Evolutionary conservation across 2,888 invertebrate species (phyloP).

Genomic region (Drosophila imparisetae): DNA sequence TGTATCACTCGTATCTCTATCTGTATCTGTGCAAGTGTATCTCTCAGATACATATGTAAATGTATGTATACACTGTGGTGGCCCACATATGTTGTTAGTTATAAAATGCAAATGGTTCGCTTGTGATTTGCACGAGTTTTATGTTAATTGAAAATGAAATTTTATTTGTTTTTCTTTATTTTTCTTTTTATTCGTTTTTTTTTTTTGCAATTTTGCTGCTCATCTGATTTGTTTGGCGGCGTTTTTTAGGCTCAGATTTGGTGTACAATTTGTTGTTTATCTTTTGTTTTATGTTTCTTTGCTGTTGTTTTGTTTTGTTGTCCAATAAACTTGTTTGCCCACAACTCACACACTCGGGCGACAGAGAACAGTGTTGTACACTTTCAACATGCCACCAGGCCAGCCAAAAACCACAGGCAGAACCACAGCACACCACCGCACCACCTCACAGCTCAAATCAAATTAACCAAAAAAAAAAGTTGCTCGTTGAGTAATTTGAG

Average conservation of each 20-base stretch:
- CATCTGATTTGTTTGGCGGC: slow-evolving; percentile 10
- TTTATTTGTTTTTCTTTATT: slow-evolving; percentile 29
- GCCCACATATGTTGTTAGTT: slow-evolving; percentile 34
- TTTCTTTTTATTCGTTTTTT: slow-evolving; percentile 1
- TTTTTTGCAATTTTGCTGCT: slow-evolving; percentile 48
- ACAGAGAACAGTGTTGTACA: slow-evolving; percentile 43
- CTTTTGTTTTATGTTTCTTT: slow-evolving; percentile 1
- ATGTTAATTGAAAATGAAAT: slow-evolving; percentile 63
- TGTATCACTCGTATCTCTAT: neutral
- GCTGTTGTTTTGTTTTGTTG: slow-evolving; percentile 7
- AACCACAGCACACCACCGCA: neutral
- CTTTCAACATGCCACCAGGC: slow-evolving; percentile 29
- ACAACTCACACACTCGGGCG: slow-evolving; percentile 18
- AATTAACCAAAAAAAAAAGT: slow-evolving; percentile 41
- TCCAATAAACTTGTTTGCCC: slow-evolving; percentile 50
- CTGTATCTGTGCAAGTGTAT: slow-evolving; percentile 16
- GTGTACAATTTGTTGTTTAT: slow-evolving; percentile 1
- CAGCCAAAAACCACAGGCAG: slow-evolving; percentile 8
- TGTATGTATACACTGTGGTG: neutral
- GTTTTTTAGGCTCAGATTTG: slow-evolving; percentile 6
- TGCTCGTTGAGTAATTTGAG: slow-evolving; percentile 49
- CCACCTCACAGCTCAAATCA: slow-evolving; percentile 31
- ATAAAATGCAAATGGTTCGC: slow-evolving; percentile 33
- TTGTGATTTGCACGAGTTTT: slow-evolving; percentile 53
- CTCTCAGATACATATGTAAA: slow-evolving; percentile 22